Percentiles rank a stretch among this genome's conserved stretches.
phyloP scores from a whole-genome alignment of 1,140 invertebrate genomes.

The Hyphantria cunea region DNA sequence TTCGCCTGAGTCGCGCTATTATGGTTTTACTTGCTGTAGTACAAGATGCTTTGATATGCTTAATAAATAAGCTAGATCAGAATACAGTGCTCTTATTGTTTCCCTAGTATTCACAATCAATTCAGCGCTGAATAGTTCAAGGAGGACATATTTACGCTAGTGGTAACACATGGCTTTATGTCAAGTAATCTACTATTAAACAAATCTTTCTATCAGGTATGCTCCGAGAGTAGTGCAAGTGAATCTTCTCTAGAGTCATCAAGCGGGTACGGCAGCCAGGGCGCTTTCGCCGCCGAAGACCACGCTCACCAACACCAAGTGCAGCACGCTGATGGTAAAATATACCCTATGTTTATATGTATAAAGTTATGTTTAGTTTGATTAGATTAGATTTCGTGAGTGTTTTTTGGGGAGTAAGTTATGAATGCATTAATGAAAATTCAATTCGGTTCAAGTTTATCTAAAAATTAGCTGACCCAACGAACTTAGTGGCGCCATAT shows the following conservation, averaged over 20 bases:
- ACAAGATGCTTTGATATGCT: too few relatives aligned
- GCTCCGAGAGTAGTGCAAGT: constrained; percentile 85
- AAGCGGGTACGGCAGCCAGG: constrained; percentile 90
- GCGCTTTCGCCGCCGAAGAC: constrained; percentile 80
- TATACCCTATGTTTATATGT: constrained; percentile 2
- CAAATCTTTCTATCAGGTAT: constrained; percentile 54
- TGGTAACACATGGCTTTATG: too few relatives aligned
- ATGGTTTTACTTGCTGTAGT: too few relatives aligned
- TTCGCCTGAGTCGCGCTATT: too few relatives aligned
- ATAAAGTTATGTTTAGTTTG: constrained; percentile 7
- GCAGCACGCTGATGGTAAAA: constrained; percentile 58
- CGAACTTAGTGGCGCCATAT: too few relatives aligned
- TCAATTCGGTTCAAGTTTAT: background rate
- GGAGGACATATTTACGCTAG: too few relatives aligned
- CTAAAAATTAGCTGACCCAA: too few relatives aligned
- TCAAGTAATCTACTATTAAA: too few relatives aligned
- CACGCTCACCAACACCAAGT: constrained; percentile 56
- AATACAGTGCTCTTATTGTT: too few relatives aligned
- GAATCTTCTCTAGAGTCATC: constrained; percentile 89
- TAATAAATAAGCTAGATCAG: too few relatives aligned
- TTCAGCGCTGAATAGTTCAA: too few relatives aligned
- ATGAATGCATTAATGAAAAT: constrained; percentile 1
- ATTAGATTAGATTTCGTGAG: constrained; percentile 24
- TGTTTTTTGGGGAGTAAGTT: constrained; percentile 6
- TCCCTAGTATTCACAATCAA: too few relatives aligned